Base-by-base conservation (phyloP, 2,888 invertebrate species). In the Cyrtodaria siliqua region DNA sequence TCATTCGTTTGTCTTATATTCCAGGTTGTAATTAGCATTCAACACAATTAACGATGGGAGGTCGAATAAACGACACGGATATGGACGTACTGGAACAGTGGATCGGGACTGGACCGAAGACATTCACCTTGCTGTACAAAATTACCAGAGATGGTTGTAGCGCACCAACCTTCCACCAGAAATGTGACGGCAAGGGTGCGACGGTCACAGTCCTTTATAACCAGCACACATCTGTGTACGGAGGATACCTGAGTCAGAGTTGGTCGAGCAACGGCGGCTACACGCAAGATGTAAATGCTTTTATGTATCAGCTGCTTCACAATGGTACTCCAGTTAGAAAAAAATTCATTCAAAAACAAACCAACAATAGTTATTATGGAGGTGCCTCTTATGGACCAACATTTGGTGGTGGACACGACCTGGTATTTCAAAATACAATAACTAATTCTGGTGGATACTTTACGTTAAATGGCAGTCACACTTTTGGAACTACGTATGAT, bases 121-220 rank as follows among this genome's bases (percentile, higher is more conserved):
- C 60, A 23, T 82, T 85, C 61, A 72, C 67, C 6, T 56, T 83
- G 9, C 52, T 85, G 42, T 86, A 81, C 47, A 75, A 61, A 26
- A 79, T 79, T 12, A 66, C 79, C 16, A 61, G 68, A 44, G 82
- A 85, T 47, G 82, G 83, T 1, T 83, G 82, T 61, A 66, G 33
- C 8, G 52, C 77, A 18, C 26, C 60, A 8, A 59, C 79, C 16
- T 85, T 85, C 53, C 85, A 85, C 33, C 63, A 80, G 56, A 70
- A 71, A 57, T 85, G 85, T 68, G 74, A 84, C 74, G 77, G 82
- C 47, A 68, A 85, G 55, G 85, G 85, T 2, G 38, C 82, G 14
- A 85, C 85, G 0, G 81, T 84, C 2, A 79, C 81, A 0, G 75
- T 85, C 2, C 42, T 81, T 20, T 85, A 82, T 70, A 85, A 85